Evolutionary conservation across 2,113 vertebrate species (phyloP), one percentile per base, ranked within the genome.

Genomic region (Petrocephalus zakoni): DNA sequence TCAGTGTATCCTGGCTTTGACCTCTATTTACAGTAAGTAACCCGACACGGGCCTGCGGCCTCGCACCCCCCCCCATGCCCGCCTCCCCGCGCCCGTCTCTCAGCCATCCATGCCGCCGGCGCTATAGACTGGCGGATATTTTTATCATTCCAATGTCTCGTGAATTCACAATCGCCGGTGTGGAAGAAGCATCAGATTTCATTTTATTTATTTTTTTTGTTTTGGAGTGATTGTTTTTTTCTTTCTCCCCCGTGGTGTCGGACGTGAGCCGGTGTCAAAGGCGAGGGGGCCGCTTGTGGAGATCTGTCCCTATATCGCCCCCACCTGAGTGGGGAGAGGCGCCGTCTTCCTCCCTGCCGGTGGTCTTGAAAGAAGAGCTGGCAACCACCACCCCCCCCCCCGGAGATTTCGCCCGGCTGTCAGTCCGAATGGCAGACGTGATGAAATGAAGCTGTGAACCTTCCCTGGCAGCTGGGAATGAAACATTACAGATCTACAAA

Each of bases 1-100:
- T 89, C 82, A 89, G 90, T n/a, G 91, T 89, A 89, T 91, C 88
- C 89, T 51, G 9, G 53, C 89, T 84, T 68, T 90, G 88, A 91
- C 91, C 91, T 34, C 89, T 89, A 90, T 90, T 91, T 90, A 90
- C 89, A 88, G 88, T 90, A 92, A 90, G 88, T 87, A 90, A 90
- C 90, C 90, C 88, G 86, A 90, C n/a, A 56, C 84, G 2, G n/a
- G 51, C 25, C 52, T 3, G 19, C 9, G 22, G 82, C 10, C 25
- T 1, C 6, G 49, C 19, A 3, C 15, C n/a, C n/a, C 46, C 47
- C 6, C 22, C 47, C 13, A 21, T 5, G 42, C 22, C 49, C 22
- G 47, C 47, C 22, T 64, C 61, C n/a, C n/a, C n/a, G 3, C 61
- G 10, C 49, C 49, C 84, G 25, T 13, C 49, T 82, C 78, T 49